Base-by-base conservation (phyloP, 1,140 invertebrate species). In the Lepidurus arcticus region DNA sequence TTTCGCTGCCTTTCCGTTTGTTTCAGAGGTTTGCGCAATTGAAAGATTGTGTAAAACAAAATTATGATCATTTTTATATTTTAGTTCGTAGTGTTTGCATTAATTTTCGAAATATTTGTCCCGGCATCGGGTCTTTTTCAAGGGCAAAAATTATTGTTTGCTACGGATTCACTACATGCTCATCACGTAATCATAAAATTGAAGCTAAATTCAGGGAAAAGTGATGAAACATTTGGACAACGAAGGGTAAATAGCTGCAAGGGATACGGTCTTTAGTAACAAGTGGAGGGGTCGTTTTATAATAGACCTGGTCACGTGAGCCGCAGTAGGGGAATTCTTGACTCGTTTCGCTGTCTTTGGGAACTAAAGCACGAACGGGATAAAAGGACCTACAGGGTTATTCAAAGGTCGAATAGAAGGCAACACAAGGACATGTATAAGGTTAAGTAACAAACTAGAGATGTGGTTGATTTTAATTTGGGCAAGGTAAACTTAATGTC, bases 391-490 rank as follows among this genome's bases (percentile, higher is more conserved):
- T 21, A 65, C 21, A 65, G 53, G 53, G 53, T 34, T 65, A 65
- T 65, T 21, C 53, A 21, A 65, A 65, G 53, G 53, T 65, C 53
- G 53, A 65, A 65, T 65, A 65, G 21, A 65, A 65, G 53, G n/a
- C 53, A 65, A 21, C 53, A 65, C 16, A 65, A 65, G 53, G 53
- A 16, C 53, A 65, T 65, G 53, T 7, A n/a, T 65, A 21, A 21
- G 13, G 21, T 21, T 65, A 7, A 65, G 21, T 65, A 21, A 65
- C 34, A 34, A 34, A 34, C 34, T 34, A 34, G 34, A 34, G 34
- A 34, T 34, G 34, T 34, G 34, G 34, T 65, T 47, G 13, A 65
- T 21, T 21, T 65, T 16, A 34, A 3, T 34, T 13, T 47, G 16
- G 16, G 7, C 53, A 7, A 16, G 21, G n/a, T n/a, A 65, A 65